A percentile compares a stretch with the other conserved stretches of the same genome.
phyloP scores from a whole-genome alignment of 2,888 invertebrate genomes.

The Synanthedon tipuliformis region DNA sequence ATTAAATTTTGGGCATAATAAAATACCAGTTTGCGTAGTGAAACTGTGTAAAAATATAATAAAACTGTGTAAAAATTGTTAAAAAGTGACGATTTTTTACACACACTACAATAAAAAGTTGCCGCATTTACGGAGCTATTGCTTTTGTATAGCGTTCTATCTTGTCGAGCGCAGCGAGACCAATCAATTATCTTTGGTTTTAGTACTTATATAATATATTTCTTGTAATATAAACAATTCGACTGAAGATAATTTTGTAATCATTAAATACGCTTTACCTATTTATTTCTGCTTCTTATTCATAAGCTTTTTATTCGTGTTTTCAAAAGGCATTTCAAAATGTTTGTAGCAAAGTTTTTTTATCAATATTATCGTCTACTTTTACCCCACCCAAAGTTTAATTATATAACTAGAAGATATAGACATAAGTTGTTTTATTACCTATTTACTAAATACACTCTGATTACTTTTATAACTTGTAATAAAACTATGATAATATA shows the following conservation, averaged over 20 bases:
- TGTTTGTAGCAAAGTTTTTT: neutral
- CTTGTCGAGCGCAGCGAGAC: no score
- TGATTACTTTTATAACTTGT: neutral
- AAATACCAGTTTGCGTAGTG: no score
- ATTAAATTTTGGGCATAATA: no score
- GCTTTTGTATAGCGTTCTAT: no score
- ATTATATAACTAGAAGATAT: neutral
- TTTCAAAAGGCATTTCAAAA: slow-evolving; percentile 15
- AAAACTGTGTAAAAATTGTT: no score
- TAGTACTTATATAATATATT: neutral
- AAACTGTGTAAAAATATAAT: no score
- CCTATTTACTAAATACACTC: neutral
- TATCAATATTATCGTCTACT: slow-evolving; percentile 4
- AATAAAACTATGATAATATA: neutral
- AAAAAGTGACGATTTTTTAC: no score
- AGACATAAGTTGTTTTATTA: neutral
- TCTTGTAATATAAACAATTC: slow-evolving; percentile 32
- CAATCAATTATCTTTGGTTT: no score
- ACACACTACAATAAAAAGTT: no score
- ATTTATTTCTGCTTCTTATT: slow-evolving; percentile 19
- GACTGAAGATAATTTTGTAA: slow-evolving; percentile 43
- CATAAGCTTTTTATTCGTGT: slow-evolving; percentile 12
- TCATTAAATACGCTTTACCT: slow-evolving; percentile 18
- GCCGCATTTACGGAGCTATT: no score
- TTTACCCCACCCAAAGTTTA: slow-evolving; percentile 13